Base-by-base conservation (phyloP, 2,888 invertebrate genomes). In the Eupithecia subumbrata region DNA sequence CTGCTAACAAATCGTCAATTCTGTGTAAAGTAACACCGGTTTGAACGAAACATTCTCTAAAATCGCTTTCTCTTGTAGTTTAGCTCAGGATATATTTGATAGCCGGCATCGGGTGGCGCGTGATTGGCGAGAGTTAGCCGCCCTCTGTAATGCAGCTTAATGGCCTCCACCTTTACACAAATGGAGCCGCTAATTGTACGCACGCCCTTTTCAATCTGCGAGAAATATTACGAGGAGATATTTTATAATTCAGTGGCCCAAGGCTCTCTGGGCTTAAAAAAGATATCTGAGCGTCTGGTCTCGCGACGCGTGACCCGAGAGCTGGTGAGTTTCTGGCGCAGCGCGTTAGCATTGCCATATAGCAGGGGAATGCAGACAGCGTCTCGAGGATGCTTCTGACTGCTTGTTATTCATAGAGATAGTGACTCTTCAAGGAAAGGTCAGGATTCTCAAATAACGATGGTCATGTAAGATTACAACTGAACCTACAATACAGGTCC, bases 121-220 rank as follows among this genome's bases (percentile, higher is more conserved):
- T 86, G 89, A 90, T 88, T 86, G 86, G 87, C 78, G 81, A 84
- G 88, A 89, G 89, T 89, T 82, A 80, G 82, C 82, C 79, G 82
- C 79, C 88, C 83, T 82, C 77, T 37, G 48, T 77, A 77, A 77
- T 75, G 73, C 73, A 43, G n/a, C 67, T 16, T 77, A 77, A 75
- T 75, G 69, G 74, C 25, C 25, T 12, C 67, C 67, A 34, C 18
- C 37, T 56, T 60, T n/a, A 60, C 60, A 60, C 40, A 68, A 43
- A 68, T 68, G 43, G 68, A 40, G n/a, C 40, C 68, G 14, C 43
- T 68, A 68, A 68, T 68, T 68, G 7, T 22, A 68, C 40, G 22
- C n/a, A 67, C 40, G 64, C 16, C 30, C 64, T 64, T 64, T 64
- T 64, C 64, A 64, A 64, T 64, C 18, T 34, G 2, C 30, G 18